Evolutionary conservation across 2,797 vertebrate genomes (phyloP).

Genomic region (Staurois parvus): DNA sequence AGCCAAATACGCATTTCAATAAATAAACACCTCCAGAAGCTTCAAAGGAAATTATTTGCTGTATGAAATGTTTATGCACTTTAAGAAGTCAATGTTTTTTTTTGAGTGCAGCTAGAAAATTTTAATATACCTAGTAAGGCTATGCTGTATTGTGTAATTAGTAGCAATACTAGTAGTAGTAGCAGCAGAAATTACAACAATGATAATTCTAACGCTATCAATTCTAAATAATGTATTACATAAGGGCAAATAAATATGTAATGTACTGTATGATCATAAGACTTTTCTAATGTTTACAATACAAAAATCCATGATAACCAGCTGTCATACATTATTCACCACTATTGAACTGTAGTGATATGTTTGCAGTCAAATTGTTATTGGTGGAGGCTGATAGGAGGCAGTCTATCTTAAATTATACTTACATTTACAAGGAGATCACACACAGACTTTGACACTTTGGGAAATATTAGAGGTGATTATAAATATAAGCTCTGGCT

Average conservation of each 20-base stretch:
- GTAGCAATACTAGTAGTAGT: background rate
- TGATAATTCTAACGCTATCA: background rate
- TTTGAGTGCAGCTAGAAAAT: background rate
- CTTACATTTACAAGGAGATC: no score
- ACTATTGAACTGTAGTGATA: no score
- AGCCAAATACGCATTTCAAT: background rate
- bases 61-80: background rate
- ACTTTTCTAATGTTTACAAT: no score
- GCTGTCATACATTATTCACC: no score
- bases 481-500: no score
- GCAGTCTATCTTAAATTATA: no score
- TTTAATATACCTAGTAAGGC: background rate
- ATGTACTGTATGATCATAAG: background rate
- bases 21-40: background rate
- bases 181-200: background rate
- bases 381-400: no score
- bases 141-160: background rate
- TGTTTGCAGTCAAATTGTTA: no score
- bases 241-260: background rate
- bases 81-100: background rate
- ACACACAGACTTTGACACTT: no score
- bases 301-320: no score
- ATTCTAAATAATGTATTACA: background rate
- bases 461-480: no score
- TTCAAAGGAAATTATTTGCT: background rate